phyloP scores from a whole-genome alignment of 2,888 invertebrate genomes.

The Temnothorax unifasciatus region DNA sequence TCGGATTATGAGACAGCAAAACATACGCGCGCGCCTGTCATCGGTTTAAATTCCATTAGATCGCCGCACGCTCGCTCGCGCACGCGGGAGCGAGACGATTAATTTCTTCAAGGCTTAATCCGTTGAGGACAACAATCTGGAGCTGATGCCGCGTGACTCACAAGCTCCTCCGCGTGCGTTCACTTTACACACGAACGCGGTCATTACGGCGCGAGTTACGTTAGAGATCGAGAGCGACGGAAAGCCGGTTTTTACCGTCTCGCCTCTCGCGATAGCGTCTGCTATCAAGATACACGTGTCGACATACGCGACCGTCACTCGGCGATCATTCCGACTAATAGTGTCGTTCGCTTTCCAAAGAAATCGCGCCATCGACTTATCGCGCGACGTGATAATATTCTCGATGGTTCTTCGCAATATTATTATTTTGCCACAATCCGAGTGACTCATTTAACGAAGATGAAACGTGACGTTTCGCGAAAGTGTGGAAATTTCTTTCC shows the following conservation, averaged over 20 bases:
- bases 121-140: constrained; percentile 65
- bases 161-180: constrained; percentile 33
- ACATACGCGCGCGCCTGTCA: constrained; percentile 18
- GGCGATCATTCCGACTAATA: not conserved
- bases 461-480: not conserved
- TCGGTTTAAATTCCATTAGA: constrained; percentile 38
- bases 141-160: constrained; percentile 67
- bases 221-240: constrained; percentile 57
- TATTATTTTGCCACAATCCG: not conserved
- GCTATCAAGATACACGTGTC: constrained; percentile 24
- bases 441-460: not conserved
- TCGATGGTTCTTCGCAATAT: not conserved
- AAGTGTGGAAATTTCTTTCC: not conserved
- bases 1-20: constrained; percentile 28
- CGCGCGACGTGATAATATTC: not conserved
- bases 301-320: not conserved
- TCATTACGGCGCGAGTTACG: constrained; percentile 66
- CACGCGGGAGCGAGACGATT: constrained; percentile 43
- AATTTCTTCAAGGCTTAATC: constrained; percentile 60
- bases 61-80: not conserved
- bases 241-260: constrained; percentile 28
- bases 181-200: constrained; percentile 59
- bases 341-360: not conserved
- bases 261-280: not conserved
- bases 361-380: not conserved